Conservation (phyloP, 1,140 invertebrate species). For the Drosophila dunni region DNA sequence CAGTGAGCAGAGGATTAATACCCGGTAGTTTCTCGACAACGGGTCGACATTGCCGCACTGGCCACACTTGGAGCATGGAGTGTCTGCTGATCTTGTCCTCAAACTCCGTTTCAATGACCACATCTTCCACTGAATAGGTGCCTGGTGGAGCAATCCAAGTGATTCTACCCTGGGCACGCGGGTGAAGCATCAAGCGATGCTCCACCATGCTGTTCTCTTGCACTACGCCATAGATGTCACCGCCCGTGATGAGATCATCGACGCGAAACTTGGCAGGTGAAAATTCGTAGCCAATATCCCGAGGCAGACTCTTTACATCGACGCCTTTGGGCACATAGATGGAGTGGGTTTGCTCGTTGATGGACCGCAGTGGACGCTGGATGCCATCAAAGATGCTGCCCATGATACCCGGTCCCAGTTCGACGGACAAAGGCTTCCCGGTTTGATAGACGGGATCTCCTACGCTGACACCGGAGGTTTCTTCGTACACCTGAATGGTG, state of each 20-base stretch:
- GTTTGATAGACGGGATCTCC: conserved; percentile 93
- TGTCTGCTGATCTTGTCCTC: conserved; percentile 96
- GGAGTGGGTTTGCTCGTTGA: conserved; percentile 93
- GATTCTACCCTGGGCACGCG: conserved; percentile 95
- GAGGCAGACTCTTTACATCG: conserved; percentile 95
- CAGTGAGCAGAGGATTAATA: conserved; percentile 98
- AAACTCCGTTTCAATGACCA: conserved; percentile 98
- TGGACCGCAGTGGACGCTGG: conserved; percentile 92
- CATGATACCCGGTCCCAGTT: conserved; percentile 90
- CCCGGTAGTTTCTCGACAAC: conserved; percentile 98
- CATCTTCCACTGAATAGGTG: conserved; percentile 96
- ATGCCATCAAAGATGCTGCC: conserved; percentile 92
- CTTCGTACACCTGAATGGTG: conserved; percentile 90
- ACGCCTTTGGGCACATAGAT: conserved; percentile 99
- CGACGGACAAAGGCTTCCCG: conserved; percentile 93
- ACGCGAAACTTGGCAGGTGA: conserved; percentile 92
- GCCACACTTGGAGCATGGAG: conserved; percentile 97
- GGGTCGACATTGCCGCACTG: conserved; percentile 97
- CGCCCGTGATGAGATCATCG: conserved; percentile 97
- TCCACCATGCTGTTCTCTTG: conserved; percentile 98
- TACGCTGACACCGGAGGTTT: conserved; percentile 94
- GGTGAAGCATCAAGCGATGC: conserved; percentile 97
- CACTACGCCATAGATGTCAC: conserved; percentile 97
- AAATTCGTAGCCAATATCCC: conserved; percentile 95
- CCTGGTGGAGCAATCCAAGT: conserved; percentile 96